Evolutionary conservation across 2,888 invertebrate species (phyloP).

Genomic region (Eupithecia inturbata): DNA sequence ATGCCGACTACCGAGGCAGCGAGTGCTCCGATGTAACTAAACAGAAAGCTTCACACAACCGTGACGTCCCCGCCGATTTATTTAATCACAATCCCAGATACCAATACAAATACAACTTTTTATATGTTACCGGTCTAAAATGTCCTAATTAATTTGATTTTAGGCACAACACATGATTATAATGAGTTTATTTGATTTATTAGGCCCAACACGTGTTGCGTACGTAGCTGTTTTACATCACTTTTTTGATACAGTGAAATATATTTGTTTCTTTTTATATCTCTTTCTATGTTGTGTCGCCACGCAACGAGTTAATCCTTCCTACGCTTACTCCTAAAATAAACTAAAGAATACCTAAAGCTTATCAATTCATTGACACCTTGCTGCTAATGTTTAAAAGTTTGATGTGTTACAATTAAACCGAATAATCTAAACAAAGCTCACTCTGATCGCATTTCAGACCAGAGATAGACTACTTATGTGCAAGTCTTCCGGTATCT

Average conservation of each 20-base stretch:
- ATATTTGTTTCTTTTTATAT: slow-evolving; percentile 40
- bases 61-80: slow-evolving; percentile 56
- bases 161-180: slow-evolving; percentile 12
- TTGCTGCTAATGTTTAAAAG: slow-evolving; percentile 20
- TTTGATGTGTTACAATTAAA: background rate
- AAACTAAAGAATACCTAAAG: slow-evolving; percentile 43
- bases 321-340: slow-evolving; percentile 47
- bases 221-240: slow-evolving; percentile 30
- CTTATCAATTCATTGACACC: slow-evolving; percentile 31
- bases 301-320: slow-evolving; percentile 31
- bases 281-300: slow-evolving; percentile 45
- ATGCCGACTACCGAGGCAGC: slow-evolving; percentile 49
- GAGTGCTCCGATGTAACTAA: slow-evolving; percentile 64
- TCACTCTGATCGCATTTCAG: slow-evolving; percentile 4
- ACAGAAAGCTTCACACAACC: slow-evolving; percentile 50
- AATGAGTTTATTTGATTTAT: slow-evolving; percentile 28
- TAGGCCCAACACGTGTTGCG: slow-evolving; percentile 33
- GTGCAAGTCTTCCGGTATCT: background rate
- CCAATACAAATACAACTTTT: slow-evolving; percentile 40
- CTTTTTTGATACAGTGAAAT: slow-evolving; percentile 29
- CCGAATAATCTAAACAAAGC: slow-evolving; percentile 26
- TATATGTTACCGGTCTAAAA: slow-evolving; percentile 39
- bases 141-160: slow-evolving; percentile 40
- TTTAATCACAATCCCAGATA: slow-evolving; percentile 52
- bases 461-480: background rate